A percentile compares a stretch with the other conserved stretches of the same genome.
phyloP scores from a whole-genome alignment of 1,140 invertebrate species.

The Hetaerina americana region DNA sequence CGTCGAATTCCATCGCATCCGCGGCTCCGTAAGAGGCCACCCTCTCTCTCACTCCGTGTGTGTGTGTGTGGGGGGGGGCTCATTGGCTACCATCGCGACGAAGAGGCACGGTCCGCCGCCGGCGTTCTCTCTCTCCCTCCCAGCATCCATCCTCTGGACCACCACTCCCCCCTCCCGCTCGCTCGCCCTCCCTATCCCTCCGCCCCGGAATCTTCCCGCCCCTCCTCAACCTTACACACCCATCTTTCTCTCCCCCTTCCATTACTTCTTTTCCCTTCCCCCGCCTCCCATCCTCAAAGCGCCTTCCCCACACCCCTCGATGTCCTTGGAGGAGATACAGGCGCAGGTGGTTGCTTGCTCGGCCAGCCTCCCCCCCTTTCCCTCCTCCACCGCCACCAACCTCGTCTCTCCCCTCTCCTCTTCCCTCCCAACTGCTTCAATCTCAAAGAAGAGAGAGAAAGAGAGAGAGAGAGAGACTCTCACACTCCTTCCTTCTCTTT shows the following conservation, averaged over 20 bases:
- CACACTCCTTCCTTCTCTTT: no score
- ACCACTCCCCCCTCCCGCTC: background rate
- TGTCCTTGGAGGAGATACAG: background rate
- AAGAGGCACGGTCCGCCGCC: background rate
- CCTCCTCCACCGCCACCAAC: background rate
- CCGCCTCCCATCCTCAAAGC: no score
- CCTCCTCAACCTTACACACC: background rate
- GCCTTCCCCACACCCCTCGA: no score
- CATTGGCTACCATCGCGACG: background rate
- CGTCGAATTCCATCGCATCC: no score
- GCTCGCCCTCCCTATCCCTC: background rate
- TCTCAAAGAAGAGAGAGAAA: no score
- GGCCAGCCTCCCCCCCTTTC: background rate
- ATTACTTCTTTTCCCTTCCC: no score
- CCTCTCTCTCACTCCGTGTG: no score
- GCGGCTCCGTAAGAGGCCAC: no score
- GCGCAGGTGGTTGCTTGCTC: background rate
- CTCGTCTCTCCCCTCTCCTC: background rate
- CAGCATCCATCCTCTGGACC: background rate
- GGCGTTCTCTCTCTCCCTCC: background rate
- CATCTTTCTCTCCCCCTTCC: background rate
- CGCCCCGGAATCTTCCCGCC: background rate
- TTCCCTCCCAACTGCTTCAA: no score
- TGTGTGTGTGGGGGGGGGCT: no score
- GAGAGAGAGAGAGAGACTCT: no score